Evolutionary conservation across 1,140 invertebrate genomes (phyloP), one percentile per base, ranked within the genome.

Genomic region (Anoplolepis gracilipes): DNA sequence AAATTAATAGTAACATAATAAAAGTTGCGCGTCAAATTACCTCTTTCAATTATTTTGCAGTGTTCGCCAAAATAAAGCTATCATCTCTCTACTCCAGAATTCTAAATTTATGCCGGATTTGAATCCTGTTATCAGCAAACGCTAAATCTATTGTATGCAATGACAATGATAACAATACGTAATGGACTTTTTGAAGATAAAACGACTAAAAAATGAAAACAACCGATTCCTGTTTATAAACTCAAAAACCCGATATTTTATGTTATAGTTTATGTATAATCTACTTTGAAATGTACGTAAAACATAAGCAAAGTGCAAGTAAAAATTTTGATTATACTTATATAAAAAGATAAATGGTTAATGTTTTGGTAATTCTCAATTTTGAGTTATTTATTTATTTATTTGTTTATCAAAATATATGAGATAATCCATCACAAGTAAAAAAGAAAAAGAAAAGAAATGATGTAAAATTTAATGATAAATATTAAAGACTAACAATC

Each of bases 41-140:
- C 10, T 42, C 10, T 42, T 42, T 42, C 39, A 1, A 42, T 42
- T 10, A 42, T 42, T 42, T 42, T 42, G 10, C 3, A 11, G 0
- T 42, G 8, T 10, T 1, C 0, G 8, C 2, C 10, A 42, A 42
- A 19, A 72, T n/a, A n/a, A 42, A 72, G 19, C 28, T 30, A 69
- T 72, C 46, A 33, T 55, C 2, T 7, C n/a, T n/a, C n/a, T n/a
- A n/a, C n/a, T n/a, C n/a, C n/a, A n/a, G 25, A 10, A 22, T 16
- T 19, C 25, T 64, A 62, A 64, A 77, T 62, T 19, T 77, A 42
- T 30, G n/a, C 1, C n/a, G n/a, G 28, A 53, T 55, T 78, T 2
- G 16, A 78, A 64, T 33, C 33, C 25, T n/a, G 39, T 77, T 64
- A 77, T 77, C 75, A 77, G 28, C 73, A 78, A 77, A 76, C 25